phyloP scores from a whole-genome alignment of 2,888 invertebrate species.

The Graphium colonna region DNA sequence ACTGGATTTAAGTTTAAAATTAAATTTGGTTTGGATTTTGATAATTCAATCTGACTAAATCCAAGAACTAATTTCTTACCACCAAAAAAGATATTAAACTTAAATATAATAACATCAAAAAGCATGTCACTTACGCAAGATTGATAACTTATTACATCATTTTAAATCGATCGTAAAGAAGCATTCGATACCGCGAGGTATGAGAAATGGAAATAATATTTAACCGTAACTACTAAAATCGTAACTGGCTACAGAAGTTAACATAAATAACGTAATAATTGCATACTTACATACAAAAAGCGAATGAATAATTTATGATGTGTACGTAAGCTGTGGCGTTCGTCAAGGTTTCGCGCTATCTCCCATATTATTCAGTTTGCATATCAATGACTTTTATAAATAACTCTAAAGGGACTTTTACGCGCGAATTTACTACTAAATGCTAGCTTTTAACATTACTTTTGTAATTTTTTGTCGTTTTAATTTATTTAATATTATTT shows the following conservation, averaged over 20 bases:
- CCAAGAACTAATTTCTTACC: no score
- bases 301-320: conserved; percentile 8
- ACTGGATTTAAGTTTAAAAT: no score
- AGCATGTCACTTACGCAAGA: neutral
- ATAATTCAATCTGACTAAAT: no score
- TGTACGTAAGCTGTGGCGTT: conserved; percentile 1
- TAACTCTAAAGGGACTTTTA: neutral
- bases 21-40: no score
- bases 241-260: neutral
- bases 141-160: neutral
- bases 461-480: no score
- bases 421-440: no score
- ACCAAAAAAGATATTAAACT: no score
- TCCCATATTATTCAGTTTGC: conserved; percentile 4
- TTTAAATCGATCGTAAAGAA: neutral
- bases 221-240: neutral
- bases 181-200: neutral
- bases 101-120: no score
- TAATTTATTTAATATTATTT: no score
- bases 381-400: conserved; percentile 7
- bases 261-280: conserved; percentile 8
- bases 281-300: conserved; percentile 3
- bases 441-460: no score
- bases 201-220: neutral
- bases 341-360: conserved; percentile 9